Evolutionary conservation across 2,888 invertebrate species (phyloP).

Genomic region (Drosophila kuntzei): DNA sequence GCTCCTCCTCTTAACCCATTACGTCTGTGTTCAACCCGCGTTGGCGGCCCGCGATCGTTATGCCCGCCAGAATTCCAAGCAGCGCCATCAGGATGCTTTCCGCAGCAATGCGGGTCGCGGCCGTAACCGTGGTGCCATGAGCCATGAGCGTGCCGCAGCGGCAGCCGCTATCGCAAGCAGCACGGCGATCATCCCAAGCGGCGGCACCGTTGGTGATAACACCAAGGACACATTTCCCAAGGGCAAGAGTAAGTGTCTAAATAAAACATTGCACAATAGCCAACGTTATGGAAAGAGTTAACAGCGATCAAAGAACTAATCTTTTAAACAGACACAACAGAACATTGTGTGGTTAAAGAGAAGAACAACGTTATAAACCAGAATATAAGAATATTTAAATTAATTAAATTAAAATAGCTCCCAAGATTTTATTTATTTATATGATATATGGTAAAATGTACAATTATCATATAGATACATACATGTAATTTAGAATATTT

Average conservation of each 20-base stretch:
- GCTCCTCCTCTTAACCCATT: conserved; percentile 76
- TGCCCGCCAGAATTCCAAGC: conserved; percentile 71
- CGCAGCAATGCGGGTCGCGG: conserved; percentile 46
- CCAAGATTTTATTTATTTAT: too few species aligned
- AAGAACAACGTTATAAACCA: neutral
- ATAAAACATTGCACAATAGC: neutral
- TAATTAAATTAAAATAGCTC: neutral
- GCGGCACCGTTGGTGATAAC: conserved; percentile 45
- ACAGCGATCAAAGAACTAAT: neutral
- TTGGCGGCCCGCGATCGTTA: conserved; percentile 75
- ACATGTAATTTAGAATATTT: too few species aligned
- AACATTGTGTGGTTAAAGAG: neutral
- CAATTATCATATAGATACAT: too few species aligned
- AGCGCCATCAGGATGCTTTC: conserved; percentile 60
- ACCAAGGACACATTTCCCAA: conserved; percentile 89
- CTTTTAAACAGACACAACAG: neutral
- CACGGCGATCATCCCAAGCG: conserved; percentile 13
- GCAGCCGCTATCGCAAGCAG: conserved; percentile 67
- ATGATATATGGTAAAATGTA: too few species aligned
- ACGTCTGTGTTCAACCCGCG: conserved; percentile 72
- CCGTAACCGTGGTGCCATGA: conserved; percentile 52
- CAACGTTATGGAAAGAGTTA: neutral
- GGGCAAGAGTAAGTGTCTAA: conserved; percentile 90
- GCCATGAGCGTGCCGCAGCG: conserved; percentile 79
- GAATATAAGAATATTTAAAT: neutral